These are phyloP conservation scores for Microcebus lehilahytsara DNA, from an alignment of 2,113 vertebrate genomes.

Conservation along the genomic window DNA sequence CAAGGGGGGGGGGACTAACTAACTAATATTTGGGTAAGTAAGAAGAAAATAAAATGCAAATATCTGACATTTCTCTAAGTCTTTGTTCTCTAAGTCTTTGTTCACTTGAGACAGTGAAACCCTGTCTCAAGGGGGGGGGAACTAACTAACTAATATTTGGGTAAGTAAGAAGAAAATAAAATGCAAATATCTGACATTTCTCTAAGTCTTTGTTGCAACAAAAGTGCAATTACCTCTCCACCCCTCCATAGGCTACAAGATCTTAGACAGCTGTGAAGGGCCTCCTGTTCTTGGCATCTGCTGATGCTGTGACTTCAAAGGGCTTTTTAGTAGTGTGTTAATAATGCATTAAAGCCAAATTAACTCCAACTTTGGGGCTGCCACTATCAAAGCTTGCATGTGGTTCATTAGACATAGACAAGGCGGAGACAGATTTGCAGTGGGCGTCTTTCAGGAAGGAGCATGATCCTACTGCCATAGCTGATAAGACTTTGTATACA, in stretches of 20 bases:
- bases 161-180: no score
- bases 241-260: constrained; percentile 31
- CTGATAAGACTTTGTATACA: constrained; percentile 29
- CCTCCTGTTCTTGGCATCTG: constrained; percentile 17
- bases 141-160: no score
- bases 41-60: no score
- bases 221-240: not conserved
- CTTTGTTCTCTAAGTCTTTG: no score
- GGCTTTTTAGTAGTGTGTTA: constrained; percentile 58
- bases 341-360: constrained; percentile 66
- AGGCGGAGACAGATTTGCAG: constrained; percentile 55
- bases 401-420: not conserved
- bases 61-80: no score
- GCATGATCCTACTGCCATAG: not conserved
- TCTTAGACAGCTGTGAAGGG: not conserved
- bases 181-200: not conserved
- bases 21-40: no score
- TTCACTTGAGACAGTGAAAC: no score
- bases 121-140: no score
- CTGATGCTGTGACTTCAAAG: constrained; percentile 49
- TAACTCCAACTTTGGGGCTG: constrained; percentile 44
- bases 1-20: no score
- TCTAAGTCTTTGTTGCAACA: not conserved
- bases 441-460: constrained; percentile 11
- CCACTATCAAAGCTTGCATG: constrained; percentile 48